These are phyloP conservation scores for Campylomormyrus numenius DNA, from an alignment of 2,113 vertebrate genomes.

Conservation along the genomic window DNA sequence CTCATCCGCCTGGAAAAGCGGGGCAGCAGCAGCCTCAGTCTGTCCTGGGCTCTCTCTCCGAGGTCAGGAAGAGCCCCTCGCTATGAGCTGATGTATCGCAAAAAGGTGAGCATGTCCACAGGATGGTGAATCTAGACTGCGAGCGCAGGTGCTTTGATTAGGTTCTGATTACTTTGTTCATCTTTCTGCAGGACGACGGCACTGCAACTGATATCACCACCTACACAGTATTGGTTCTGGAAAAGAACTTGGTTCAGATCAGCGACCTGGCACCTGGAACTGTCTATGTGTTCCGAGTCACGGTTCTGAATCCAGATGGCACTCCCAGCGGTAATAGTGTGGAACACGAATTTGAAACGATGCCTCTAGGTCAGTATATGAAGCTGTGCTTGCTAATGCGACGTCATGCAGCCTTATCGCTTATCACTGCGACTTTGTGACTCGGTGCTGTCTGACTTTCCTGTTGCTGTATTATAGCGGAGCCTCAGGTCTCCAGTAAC, in stretches of 20 bases:
- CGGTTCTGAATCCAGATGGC: constrained; percentile 68
- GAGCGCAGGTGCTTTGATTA: neutral
- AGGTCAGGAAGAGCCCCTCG: constrained; percentile 60
- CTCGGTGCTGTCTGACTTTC: constrained; percentile 18
- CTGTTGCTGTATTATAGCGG: constrained; percentile 33
- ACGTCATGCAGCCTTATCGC: neutral
- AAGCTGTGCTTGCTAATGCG: neutral
- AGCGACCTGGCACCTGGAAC: constrained; percentile 69
- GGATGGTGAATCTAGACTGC: too few species aligned
- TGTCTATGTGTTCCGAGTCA: constrained; percentile 77
- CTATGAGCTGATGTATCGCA: constrained; percentile 85
- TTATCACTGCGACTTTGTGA: neutral
- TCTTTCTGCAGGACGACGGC: constrained; percentile 48
- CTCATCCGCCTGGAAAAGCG: constrained; percentile 66
- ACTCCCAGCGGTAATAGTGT: constrained; percentile 61
- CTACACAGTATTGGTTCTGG: constrained; percentile 74
- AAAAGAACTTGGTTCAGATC: constrained; percentile 71
- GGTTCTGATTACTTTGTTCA: neutral
- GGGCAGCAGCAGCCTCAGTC: constrained; percentile 65
- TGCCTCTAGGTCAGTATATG: constrained; percentile 42
- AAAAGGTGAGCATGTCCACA: constrained; percentile 67
- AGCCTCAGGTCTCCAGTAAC: constrained; percentile 44
- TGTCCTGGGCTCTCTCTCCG: constrained; percentile 77
- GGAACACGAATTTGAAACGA: constrained; percentile 78
- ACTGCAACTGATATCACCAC: constrained; percentile 70